Conservation (phyloP, 2,113 vertebrate genomes). For the Urocitellus parryii region DNA sequence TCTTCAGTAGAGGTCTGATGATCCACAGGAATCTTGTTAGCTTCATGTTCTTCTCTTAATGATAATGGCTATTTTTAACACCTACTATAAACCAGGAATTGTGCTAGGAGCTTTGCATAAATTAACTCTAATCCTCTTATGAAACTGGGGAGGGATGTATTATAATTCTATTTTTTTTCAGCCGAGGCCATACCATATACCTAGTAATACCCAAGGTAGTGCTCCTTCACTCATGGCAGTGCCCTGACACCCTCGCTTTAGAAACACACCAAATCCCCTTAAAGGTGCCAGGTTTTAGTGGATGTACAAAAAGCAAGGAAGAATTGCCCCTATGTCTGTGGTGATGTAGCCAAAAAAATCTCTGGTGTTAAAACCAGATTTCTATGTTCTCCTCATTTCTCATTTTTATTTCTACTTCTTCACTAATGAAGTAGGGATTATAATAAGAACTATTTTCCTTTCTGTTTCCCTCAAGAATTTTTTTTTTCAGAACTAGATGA, state of each 20-base stretch:
- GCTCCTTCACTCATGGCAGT: not conserved
- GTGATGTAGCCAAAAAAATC: not conserved
- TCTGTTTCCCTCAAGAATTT: not conserved
- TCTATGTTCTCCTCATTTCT: not conserved
- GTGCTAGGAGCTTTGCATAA: constrained; percentile 58
- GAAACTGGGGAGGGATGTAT: constrained; percentile 9
- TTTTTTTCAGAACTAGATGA: constrained; percentile 2
- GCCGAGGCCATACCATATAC: not conserved
- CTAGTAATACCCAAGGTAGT: not conserved
- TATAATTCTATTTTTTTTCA: constrained; percentile 44
- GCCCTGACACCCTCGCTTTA: not conserved
- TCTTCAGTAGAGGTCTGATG: not conserved
- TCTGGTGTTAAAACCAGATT: not conserved
- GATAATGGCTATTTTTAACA: constrained; percentile 50
- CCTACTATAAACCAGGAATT: constrained; percentile 23
- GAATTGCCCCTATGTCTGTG: not conserved
- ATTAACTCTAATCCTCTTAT: constrained; percentile 64
- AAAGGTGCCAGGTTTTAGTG: not conserved
- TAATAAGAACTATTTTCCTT: not conserved
- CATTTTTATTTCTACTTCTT: constrained; percentile 29
- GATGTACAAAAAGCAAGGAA: not conserved
- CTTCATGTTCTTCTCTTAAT: constrained; percentile 39
- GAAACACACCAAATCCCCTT: not conserved
- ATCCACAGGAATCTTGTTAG: constrained; percentile 33
- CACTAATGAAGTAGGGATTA: not conserved